Evolutionary conservation across 2,888 invertebrate species (phyloP).

Genomic region (Nebria brevicollis): DNA sequence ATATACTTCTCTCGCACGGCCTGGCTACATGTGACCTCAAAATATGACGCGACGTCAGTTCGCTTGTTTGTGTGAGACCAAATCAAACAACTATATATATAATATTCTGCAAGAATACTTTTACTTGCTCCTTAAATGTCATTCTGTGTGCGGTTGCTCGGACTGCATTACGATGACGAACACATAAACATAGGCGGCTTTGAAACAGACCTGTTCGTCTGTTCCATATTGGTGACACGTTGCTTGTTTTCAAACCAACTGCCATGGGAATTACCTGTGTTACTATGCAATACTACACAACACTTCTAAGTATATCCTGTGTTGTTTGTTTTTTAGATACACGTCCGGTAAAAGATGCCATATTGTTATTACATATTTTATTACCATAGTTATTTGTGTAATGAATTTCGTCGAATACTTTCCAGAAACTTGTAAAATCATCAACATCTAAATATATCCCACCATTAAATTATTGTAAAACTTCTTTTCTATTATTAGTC

Average conservation of each 20-base stretch:
- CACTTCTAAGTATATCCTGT: no score
- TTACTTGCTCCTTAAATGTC: constrained; percentile 22
- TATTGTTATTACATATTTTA: no score
- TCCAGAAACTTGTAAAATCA: no score
- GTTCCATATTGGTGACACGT: constrained; percentile 13
- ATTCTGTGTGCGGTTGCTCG: not conserved
- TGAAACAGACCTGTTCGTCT: not conserved
- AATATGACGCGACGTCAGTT: constrained; percentile 12
- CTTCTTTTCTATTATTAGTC: no score
- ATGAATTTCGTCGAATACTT: no score
- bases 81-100: not conserved
- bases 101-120: constrained; percentile 12
- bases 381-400: no score
- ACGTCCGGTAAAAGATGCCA: no score
- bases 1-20: constrained; percentile 19
- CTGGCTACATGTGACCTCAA: constrained; percentile 21
- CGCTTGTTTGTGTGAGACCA: not conserved
- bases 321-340: no score
- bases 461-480: no score
- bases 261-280: not conserved
- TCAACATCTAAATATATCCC: no score
- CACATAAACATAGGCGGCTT: not conserved
- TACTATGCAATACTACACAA: not conserved
- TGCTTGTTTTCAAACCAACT: not conserved
- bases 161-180: constrained; percentile 10